Evolutionary conservation across 2,797 vertebrate genomes (phyloP), one percentile per base, ranked within the genome.

Genomic region (Naso thynnoides): DNA sequence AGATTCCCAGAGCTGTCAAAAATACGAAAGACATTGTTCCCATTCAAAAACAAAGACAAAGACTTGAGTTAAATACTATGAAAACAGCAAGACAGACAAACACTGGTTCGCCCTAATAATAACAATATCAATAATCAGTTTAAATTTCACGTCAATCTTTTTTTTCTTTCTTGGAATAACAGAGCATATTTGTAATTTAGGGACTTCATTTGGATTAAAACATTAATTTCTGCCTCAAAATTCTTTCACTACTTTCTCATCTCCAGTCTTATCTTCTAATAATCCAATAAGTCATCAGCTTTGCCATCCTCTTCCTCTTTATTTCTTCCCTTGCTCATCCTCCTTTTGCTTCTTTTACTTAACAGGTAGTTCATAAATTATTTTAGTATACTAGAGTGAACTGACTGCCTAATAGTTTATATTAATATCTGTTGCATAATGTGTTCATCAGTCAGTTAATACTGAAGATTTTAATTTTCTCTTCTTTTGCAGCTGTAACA

Each of bases 11-110:
- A 48, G n/a, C 60, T 39, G 50, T 24, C 33, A 36, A 24, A 63
- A 57, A 67, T 63, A 60, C 54, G 55, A 63, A 31, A 67, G 47
- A 29, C 38, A 13, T 21, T 84, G 31, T 60, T 53, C 27, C 41
- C 6, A 57, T 33, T 70, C 31, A 8, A 38, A 39, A 72, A 10
- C 26, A 27, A 54, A 59, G 19, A 48, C 13, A 6, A 1, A 27
- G 8, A 7, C 29, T 47, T n/a, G 14, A 38, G 8, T 26, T 29
- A 3, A 27, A 36, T n/a, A 62, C 44, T 16, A 7, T 41, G 38
- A 26, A 61, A 45, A 14, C 27, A 47, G 10, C 19, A 13, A 4
- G 47, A 4, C 9, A 33, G 9, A 33, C 31, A 44, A 26, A 39
- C 8, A 56, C 19, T 31, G 24, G 13, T 24, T 53, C 14, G 24